Evolutionary conservation across 2,113 vertebrate species (phyloP).

Genomic region (Camarhynchus parvulus): DNA sequence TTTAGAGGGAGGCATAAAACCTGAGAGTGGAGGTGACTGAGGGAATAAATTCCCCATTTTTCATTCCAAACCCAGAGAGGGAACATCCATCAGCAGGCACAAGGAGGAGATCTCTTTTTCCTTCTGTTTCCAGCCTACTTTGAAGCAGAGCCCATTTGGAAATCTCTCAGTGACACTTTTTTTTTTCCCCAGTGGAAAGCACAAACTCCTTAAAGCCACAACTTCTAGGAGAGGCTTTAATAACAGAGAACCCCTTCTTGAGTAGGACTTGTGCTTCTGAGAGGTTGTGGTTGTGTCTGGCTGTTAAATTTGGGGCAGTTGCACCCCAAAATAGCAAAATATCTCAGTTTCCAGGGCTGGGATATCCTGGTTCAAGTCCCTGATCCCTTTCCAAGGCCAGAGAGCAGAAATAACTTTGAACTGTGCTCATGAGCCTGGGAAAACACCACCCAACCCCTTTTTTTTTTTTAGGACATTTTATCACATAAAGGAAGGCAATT

Average conservation of each 20-base stretch:
- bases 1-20: constrained; percentile 57
- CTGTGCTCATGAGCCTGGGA: background rate
- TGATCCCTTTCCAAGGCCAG: background rate
- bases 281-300: background rate
- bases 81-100: constrained; percentile 9
- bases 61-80: background rate
- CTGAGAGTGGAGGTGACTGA: constrained; percentile 9
- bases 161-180: background rate
- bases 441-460: background rate
- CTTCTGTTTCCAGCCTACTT: background rate
- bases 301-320: background rate
- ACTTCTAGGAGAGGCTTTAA: background rate
- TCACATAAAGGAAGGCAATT: background rate
- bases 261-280: background rate
- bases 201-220: background rate
- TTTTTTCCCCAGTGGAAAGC: background rate
- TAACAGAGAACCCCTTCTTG: background rate
- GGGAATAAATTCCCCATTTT: constrained; percentile 43
- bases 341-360: background rate
- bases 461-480: background rate
- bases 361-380: background rate
- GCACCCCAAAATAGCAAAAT: constrained; percentile 6
- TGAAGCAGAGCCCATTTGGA: background rate
- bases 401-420: background rate
- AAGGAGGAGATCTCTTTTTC: background rate